Conservation (phyloP, 2,888 invertebrate genomes). For the Criorhina ranunculi region DNA sequence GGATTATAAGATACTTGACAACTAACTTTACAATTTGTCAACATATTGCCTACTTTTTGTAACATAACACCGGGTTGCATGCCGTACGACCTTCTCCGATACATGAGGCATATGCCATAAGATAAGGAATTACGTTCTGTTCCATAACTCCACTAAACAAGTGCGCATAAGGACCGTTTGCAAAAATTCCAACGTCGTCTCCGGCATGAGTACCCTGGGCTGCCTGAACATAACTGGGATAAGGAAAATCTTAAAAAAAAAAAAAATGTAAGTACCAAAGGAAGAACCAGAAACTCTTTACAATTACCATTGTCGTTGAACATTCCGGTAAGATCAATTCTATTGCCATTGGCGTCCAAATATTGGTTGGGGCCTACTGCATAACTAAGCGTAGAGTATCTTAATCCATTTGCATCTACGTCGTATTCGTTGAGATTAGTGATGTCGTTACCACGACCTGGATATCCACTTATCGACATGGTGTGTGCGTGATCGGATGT, state of each 20-base stretch:
- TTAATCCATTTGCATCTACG: slow-evolving; percentile 80
- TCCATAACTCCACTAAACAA: slow-evolving; percentile 91
- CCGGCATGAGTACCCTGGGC: slow-evolving; percentile 89
- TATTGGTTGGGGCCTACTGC: slow-evolving; percentile 88
- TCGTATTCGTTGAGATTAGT: slow-evolving; percentile 84
- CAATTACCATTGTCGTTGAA: slow-evolving; percentile 22
- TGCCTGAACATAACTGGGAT: slow-evolving; percentile 79
- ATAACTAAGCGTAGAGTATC: slow-evolving; percentile 89
- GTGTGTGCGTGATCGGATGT: slow-evolving; percentile 92
- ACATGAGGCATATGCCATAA: slow-evolving; percentile 89
- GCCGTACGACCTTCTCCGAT: slow-evolving; percentile 87
- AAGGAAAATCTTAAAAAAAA: slow-evolving; percentile 77
- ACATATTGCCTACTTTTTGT: not conserved
- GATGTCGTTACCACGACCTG: slow-evolving; percentile 86
- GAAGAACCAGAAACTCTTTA: not conserved
- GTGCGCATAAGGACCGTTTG: slow-evolving; percentile 91
- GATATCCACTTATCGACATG: slow-evolving; percentile 90
- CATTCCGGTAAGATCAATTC: slow-evolving; percentile 78
- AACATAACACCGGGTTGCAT: slow-evolving; percentile 72
- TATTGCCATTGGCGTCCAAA: slow-evolving; percentile 78
- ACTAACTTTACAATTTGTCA: not conserved
- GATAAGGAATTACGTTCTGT: slow-evolving; percentile 91
- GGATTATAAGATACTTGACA: not conserved
- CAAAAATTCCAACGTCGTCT: slow-evolving; percentile 92
- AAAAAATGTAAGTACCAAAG: not conserved